Conservation (phyloP, 2,888 invertebrate genomes). For the Chymomyza fuscimana region DNA sequence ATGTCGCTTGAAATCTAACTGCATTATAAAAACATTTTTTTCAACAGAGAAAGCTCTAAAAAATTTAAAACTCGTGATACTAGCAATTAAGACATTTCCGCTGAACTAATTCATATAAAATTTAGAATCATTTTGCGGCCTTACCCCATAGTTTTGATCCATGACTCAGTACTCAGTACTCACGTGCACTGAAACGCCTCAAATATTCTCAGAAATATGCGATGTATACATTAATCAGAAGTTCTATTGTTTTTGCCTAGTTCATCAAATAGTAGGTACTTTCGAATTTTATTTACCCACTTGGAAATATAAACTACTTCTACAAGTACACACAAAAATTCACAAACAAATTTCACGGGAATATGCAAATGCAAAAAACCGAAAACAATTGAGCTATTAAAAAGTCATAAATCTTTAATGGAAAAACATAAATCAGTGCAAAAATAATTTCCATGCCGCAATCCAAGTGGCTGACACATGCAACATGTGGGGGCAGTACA, state of each 20-base stretch:
- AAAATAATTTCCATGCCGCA: constrained; percentile 57
- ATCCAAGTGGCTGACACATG: constrained; percentile 49
- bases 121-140: not conserved
- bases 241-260: not conserved
- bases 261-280: not conserved
- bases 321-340: constrained; percentile 57
- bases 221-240: not conserved
- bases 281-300: constrained; percentile 11
- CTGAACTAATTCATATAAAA: not conserved
- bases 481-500: not conserved
- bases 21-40: too few relatives aligned
- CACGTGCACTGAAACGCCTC: too few relatives aligned
- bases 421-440: constrained; percentile 66
- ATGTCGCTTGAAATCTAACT: too few relatives aligned
- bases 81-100: not conserved
- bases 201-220: not conserved
- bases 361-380: constrained; percentile 55
- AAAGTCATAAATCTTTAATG: constrained; percentile 72
- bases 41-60: too few relatives aligned
- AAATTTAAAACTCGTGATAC: too few relatives aligned
- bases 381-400: constrained; percentile 69
- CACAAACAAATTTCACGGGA: constrained; percentile 68
- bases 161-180: not conserved
- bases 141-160: not conserved
- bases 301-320: constrained; percentile 41